Conservation (phyloP, 2,113 vertebrate genomes). For the Calidris pugnax region DNA sequence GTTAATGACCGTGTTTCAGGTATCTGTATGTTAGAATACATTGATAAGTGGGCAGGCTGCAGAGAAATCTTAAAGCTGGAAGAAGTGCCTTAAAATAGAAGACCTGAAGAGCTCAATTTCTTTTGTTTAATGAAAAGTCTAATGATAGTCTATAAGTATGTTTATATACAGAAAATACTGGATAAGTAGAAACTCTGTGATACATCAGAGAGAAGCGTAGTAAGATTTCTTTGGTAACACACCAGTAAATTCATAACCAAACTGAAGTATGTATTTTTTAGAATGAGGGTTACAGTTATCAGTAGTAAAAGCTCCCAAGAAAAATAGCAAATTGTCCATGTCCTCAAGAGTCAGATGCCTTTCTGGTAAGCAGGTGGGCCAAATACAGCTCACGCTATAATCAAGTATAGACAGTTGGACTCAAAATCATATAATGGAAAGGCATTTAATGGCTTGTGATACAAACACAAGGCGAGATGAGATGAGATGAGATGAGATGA, state of each 20-base stretch:
- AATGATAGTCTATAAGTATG: neutral
- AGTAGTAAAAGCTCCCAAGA: neutral
- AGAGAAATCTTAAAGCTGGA: neutral
- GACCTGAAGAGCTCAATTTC: neutral
- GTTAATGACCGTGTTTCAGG: neutral
- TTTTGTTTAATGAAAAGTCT: neutral
- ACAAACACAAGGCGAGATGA: neutral
- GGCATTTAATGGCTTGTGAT: neutral
- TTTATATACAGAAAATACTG: neutral
- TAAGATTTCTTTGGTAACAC: neutral
- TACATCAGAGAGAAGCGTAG: neutral
- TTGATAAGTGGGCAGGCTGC: neutral
- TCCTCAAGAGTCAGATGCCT: neutral
- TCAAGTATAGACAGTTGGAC: neutral
- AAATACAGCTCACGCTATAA: neutral
- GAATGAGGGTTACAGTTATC: neutral
- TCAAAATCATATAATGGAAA: neutral
- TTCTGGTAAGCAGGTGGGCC: neutral
- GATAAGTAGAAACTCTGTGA: neutral
- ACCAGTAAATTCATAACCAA: neutral
- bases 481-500: neutral
- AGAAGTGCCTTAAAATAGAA: neutral
- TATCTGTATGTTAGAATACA: neutral
- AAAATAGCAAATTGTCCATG: neutral
- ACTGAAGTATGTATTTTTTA: neutral